phyloP scores from a whole-genome alignment of 2,113 vertebrate species.

The Embiotoca jacksoni region DNA sequence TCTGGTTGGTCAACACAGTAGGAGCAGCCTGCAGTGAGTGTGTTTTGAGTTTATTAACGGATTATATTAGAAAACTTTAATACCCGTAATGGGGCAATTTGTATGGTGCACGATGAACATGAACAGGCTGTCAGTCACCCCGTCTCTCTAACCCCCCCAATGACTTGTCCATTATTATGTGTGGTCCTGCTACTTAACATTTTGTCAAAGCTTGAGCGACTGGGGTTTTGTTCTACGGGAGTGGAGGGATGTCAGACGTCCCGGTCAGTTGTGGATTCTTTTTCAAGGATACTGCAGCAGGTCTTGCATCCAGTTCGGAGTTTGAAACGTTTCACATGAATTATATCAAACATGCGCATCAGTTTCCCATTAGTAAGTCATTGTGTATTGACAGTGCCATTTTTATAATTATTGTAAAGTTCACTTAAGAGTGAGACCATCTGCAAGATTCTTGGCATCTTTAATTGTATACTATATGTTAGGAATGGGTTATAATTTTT shows the following conservation, averaged over 20 bases:
- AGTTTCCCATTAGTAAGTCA: not conserved
- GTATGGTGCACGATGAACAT: conserved; percentile 2
- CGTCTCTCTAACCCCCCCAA: not conserved
- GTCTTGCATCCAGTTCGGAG: not conserved
- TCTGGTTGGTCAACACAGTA: conserved; percentile 27
- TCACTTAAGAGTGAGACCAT: too few relatives aligned
- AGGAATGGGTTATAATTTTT: too few relatives aligned
- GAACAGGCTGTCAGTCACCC: conserved; percentile 15
- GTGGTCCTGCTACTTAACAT: conserved; percentile 1
- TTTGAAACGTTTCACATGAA: conserved; percentile 23
- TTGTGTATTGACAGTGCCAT: too few relatives aligned
- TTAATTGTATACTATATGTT: too few relatives aligned
- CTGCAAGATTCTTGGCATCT: too few relatives aligned
- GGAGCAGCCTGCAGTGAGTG: not conserved
- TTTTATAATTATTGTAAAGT: too few relatives aligned
- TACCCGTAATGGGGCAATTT: conserved; percentile 19
- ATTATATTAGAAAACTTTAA: conserved; percentile 21
- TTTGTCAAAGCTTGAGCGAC: not conserved
- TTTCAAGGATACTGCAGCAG: not conserved
- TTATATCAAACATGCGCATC: conserved; percentile 4
- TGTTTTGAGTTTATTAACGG: not conserved
- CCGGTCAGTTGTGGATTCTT: not conserved
- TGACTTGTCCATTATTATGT: conserved; percentile 30
- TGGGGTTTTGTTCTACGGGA: not conserved
- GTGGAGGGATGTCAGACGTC: not conserved